These are phyloP conservation scores for Molossus alvarezi DNA, from an alignment of 2,797 vertebrate species.

Conservation along the genomic window DNA sequence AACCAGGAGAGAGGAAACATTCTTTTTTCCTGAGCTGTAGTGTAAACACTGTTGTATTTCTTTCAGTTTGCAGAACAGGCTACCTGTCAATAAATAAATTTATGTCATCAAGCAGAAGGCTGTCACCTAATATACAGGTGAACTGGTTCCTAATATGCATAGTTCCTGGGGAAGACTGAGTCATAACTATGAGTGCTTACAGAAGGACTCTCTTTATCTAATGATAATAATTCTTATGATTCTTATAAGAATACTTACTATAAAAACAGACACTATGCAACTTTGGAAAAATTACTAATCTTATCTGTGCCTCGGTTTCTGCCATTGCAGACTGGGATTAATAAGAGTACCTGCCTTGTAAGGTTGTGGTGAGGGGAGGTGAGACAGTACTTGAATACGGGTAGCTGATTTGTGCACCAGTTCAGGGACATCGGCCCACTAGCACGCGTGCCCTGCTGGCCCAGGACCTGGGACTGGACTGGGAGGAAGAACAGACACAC, in stretches of 20 bases:
- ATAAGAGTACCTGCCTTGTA: background rate
- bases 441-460: fast-evolving
- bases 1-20: background rate
- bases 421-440: fast-evolving
- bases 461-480: background rate
- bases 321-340: background rate
- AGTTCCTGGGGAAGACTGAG: background rate
- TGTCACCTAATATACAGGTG: background rate
- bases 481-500: too few relatives aligned
- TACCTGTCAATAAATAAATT: background rate
- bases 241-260: background rate
- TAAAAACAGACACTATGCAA: background rate
- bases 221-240: background rate
- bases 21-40: background rate
- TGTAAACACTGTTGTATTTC: background rate
- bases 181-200: background rate
- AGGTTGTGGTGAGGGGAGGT: background rate
- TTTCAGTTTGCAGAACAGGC: background rate
- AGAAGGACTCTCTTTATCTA: background rate
- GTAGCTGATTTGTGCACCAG: fast-evolving
- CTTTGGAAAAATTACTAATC: background rate
- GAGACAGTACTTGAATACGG: fast-evolving
- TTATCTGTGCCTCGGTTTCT: background rate
- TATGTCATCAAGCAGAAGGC: background rate
- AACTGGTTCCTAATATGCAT: background rate